A percentile compares a stretch with the other conserved stretches of the same genome.
Evolutionary conservation across 2,888 invertebrate genomes (phyloP).

Genomic region (Phyto melanocephala): DNA sequence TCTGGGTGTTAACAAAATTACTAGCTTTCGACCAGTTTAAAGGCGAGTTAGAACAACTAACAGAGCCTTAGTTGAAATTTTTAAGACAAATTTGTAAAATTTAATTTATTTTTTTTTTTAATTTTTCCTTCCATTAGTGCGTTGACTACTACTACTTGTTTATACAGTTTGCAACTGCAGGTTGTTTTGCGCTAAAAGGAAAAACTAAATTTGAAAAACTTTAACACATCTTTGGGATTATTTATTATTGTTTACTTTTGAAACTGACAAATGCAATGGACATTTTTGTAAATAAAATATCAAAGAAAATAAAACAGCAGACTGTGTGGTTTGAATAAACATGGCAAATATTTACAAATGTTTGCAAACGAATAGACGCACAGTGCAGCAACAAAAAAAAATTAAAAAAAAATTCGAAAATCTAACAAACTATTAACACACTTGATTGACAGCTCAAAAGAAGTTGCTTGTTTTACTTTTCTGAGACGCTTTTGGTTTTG

Average conservation of each 20-base stretch:
- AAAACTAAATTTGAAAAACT: conserved; percentile 40
- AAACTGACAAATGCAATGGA: conserved; percentile 60
- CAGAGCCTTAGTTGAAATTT: no score
- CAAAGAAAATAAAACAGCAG: conserved; percentile 13
- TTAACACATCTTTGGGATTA: conserved; percentile 56
- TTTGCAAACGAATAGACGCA: conserved; percentile 37
- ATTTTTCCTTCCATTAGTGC: no score
- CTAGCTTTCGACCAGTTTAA: no score
- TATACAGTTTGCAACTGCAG: no score
- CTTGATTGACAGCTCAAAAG: conserved; percentile 64
- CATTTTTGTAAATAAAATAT: conserved; percentile 47
- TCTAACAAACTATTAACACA: conserved; percentile 52
- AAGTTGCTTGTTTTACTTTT: conserved; percentile 35
- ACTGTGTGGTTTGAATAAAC: conserved; percentile 43
- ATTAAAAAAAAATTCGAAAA: conserved; percentile 16
- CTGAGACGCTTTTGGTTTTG: conserved; percentile 22
- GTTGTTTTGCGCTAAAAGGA: no score
- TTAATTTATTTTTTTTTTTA: no score
- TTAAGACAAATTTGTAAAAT: no score
- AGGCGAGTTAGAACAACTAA: no score
- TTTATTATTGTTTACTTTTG: conserved; percentile 53
- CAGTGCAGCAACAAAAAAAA: not conserved
- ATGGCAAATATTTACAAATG: conserved; percentile 55
- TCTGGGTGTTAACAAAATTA: no score
- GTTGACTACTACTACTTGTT: no score